phyloP scores from a whole-genome alignment of 2,888 invertebrate genomes.

The Polydrusus tereticollis region DNA sequence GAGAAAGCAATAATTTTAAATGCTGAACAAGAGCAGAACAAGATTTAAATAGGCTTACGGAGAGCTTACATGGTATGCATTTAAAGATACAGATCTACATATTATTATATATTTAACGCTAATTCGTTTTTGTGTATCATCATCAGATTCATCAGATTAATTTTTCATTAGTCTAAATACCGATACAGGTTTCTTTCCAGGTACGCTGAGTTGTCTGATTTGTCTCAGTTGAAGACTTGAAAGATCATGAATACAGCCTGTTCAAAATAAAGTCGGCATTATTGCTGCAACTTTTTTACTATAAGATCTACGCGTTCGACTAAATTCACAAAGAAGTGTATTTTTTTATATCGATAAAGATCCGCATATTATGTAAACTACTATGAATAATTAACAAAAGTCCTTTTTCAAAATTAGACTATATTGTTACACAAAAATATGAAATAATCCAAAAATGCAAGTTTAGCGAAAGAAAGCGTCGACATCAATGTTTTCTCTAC shows the following conservation, averaged over 20 bases:
- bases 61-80: not conserved
- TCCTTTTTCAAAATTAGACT: too few species aligned
- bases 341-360: too few species aligned
- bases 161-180: not conserved
- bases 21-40: not conserved
- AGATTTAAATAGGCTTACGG: not conserved
- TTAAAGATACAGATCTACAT: slow-evolving; percentile 5
- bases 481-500: too few species aligned
- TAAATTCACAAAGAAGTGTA: too few species aligned
- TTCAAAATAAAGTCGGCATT: too few species aligned
- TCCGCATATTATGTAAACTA: too few species aligned
- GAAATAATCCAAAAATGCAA: too few species aligned
- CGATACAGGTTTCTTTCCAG: not conserved
- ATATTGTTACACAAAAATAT: too few species aligned
- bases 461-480: too few species aligned
- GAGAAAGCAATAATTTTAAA: slow-evolving; percentile 2
- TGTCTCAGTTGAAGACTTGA: not conserved
- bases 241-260: not conserved
- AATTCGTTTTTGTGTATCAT: slow-evolving; percentile 1
- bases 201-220: not conserved
- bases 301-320: too few species aligned
- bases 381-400: too few species aligned
- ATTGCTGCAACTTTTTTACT: too few species aligned
- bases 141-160: slow-evolving; percentile 6
- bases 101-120: slow-evolving; percentile 10